Conservation (phyloP, 1,140 invertebrate species). For the Mycetomoellerius zeteki region DNA sequence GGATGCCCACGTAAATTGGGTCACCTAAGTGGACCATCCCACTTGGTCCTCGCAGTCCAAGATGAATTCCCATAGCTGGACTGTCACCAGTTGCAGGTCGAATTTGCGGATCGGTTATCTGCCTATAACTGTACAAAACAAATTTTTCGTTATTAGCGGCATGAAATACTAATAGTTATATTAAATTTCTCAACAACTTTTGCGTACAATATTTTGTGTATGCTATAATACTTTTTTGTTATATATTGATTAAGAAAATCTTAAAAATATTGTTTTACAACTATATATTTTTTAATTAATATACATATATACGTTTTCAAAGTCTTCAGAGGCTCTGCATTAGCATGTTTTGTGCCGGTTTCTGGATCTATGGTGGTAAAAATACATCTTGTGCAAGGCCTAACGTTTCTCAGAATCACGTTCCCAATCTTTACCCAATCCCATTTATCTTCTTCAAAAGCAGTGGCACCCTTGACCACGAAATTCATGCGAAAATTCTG, state of each 20-base stretch:
- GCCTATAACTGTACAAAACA: slow-evolving; percentile 81
- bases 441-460: slow-evolving; percentile 91
- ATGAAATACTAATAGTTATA: background rate
- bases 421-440: slow-evolving; percentile 90
- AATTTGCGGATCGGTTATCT: slow-evolving; percentile 79
- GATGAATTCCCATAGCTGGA: slow-evolving; percentile 85
- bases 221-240: background rate
- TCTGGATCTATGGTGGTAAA: slow-evolving; percentile 88
- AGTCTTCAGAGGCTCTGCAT: slow-evolving; percentile 88
- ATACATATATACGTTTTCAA: slow-evolving; percentile 86
- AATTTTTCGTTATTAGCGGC: background rate
- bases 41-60: slow-evolving; percentile 79
- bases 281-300: slow-evolving; percentile 53
- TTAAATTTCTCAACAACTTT: background rate
- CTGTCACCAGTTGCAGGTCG: slow-evolving; percentile 77
- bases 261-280: background rate
- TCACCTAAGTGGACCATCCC: slow-evolving; percentile 82
- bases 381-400: slow-evolving; percentile 90
- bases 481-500: slow-evolving; percentile 91
- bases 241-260: background rate
- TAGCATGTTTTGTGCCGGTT: slow-evolving; percentile 86
- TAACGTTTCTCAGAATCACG: slow-evolving; percentile 88
- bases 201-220: background rate
- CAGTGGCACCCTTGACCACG: slow-evolving; percentile 88
- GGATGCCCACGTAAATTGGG: slow-evolving; percentile 82